Percentiles rank a stretch among this genome's conserved stretches.
These are phyloP conservation scores for Scarus forsteni DNA, from an alignment of 2,797 vertebrate species.

Conservation along the genomic window DNA sequence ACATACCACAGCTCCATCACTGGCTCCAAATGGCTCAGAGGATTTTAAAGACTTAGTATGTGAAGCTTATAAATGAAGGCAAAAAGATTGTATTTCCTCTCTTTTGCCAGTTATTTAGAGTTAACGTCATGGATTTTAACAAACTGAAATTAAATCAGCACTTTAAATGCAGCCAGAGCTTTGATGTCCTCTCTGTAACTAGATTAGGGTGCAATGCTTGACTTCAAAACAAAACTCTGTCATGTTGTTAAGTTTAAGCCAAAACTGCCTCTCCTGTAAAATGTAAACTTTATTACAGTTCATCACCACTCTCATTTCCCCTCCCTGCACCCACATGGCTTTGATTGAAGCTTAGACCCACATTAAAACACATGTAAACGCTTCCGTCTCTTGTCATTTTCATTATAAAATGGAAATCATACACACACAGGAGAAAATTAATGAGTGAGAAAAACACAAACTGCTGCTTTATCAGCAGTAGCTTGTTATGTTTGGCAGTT, in stretches of 20 bases:
- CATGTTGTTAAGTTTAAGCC: constrained; percentile 21
- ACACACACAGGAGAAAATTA: constrained; percentile 1
- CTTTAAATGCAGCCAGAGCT: constrained; percentile 28
- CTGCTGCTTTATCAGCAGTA: background rate
- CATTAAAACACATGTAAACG: constrained; percentile 48
- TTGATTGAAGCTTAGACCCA: constrained; percentile 58
- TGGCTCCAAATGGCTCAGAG: background rate
- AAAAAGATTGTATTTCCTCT: background rate
- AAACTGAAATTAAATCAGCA: constrained; percentile 33
- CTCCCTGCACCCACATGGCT: constrained; percentile 41
- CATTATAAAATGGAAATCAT: background rate
- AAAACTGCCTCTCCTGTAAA: constrained; percentile 51
- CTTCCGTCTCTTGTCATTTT: constrained; percentile 39
- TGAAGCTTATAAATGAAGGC: background rate
- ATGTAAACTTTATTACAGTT: constrained; percentile 50
- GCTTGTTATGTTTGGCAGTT: constrained; percentile 16
- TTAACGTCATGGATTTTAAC: constrained; percentile 37
- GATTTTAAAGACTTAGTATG: constrained; percentile 7
- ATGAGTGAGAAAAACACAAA: background rate
- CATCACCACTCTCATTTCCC: constrained; percentile 57
- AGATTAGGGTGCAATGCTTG: constrained; percentile 22
- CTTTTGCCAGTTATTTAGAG: constrained; percentile 15
- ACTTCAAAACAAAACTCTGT: constrained; percentile 41
- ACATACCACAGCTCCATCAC: background rate
- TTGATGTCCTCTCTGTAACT: constrained; percentile 35